These are phyloP conservation scores for Leistus spinibarbis DNA, from an alignment of 2,888 invertebrate genomes.

Conservation along the genomic window DNA sequence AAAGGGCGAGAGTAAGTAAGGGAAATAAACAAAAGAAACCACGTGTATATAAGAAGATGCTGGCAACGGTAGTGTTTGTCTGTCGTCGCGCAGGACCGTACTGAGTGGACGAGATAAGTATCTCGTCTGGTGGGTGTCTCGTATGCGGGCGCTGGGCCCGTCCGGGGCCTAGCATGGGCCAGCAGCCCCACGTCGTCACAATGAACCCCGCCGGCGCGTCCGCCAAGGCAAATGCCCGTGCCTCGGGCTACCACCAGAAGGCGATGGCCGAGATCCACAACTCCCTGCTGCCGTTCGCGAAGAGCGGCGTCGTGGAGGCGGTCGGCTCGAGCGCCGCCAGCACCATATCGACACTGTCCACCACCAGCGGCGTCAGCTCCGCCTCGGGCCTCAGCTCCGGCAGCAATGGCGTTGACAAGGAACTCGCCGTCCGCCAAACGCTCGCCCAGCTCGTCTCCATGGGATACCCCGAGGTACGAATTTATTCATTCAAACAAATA, in stretches of 20 bases:
- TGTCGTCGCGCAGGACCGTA: neutral
- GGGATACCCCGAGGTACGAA: slow-evolving; percentile 76
- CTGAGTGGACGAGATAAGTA: slow-evolving; percentile 54
- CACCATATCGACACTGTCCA: slow-evolving; percentile 70
- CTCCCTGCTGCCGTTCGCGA: slow-evolving; percentile 80
- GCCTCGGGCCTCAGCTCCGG: slow-evolving; percentile 62
- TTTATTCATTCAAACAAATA: no score
- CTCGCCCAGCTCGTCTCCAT: slow-evolving; percentile 70
- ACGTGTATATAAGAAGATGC: slow-evolving; percentile 50
- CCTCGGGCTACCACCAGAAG: slow-evolving; percentile 83
- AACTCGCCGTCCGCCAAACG: slow-evolving; percentile 68
- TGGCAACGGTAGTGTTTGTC: slow-evolving; percentile 49
- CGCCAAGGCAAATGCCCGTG: slow-evolving; percentile 65
- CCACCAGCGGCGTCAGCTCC: slow-evolving; percentile 67
- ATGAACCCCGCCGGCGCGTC: slow-evolving; percentile 65
- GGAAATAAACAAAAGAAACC: neutral
- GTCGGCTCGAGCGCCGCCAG: slow-evolving; percentile 77
- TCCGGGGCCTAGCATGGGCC: slow-evolving; percentile 63
- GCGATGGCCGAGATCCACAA: slow-evolving; percentile 86
- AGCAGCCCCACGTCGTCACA: slow-evolving; percentile 60
- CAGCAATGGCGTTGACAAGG: slow-evolving; percentile 62
- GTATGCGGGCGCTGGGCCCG: slow-evolving; percentile 60
- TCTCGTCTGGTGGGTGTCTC: slow-evolving; percentile 9
- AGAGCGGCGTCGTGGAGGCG: slow-evolving; percentile 65
- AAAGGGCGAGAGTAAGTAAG: neutral